These are phyloP conservation scores for Tursiops truncatus DNA, from an alignment of 2,113 vertebrate genomes.

Conservation along the genomic window DNA sequence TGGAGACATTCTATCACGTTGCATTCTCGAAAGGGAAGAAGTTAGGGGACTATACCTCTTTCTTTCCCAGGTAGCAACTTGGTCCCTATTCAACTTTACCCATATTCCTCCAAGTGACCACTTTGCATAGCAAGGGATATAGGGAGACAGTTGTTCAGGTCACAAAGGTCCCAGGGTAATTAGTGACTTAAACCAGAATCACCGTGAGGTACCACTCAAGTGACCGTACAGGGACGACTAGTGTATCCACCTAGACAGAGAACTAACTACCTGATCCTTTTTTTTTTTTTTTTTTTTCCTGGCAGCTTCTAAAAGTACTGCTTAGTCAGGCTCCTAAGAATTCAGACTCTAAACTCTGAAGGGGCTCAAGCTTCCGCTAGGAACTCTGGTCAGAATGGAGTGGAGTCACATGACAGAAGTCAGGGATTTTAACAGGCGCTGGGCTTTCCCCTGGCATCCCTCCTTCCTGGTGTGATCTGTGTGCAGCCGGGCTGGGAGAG, in stretches of 20 bases:
- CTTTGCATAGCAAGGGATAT: neutral
- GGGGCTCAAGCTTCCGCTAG: neutral
- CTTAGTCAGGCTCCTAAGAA: neutral
- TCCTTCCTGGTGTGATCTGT: neutral
- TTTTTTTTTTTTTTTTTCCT: no score
- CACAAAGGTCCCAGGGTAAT: neutral
- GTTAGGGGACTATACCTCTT: neutral
- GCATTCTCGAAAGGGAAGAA: neutral
- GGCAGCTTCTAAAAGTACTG: neutral
- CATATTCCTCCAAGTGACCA: neutral
- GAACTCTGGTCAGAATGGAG: neutral
- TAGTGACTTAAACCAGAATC: neutral
- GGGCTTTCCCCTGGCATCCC: neutral
- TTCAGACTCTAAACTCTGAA: neutral
- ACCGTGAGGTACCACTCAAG: neutral
- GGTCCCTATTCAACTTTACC: neutral
- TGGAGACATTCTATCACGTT: neutral
- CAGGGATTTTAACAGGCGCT: neutral
- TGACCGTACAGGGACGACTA: neutral
- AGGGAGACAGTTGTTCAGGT: neutral
- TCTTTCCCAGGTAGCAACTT: neutral
- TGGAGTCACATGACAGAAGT: fast-evolving
- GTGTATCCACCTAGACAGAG: neutral
- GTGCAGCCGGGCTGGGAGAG: neutral
- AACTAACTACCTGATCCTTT: neutral